A percentile compares a stretch with the other conserved stretches of the same genome.
Conservation (phyloP, 1,140 invertebrate species). For the Lethocerus indicus region DNA sequence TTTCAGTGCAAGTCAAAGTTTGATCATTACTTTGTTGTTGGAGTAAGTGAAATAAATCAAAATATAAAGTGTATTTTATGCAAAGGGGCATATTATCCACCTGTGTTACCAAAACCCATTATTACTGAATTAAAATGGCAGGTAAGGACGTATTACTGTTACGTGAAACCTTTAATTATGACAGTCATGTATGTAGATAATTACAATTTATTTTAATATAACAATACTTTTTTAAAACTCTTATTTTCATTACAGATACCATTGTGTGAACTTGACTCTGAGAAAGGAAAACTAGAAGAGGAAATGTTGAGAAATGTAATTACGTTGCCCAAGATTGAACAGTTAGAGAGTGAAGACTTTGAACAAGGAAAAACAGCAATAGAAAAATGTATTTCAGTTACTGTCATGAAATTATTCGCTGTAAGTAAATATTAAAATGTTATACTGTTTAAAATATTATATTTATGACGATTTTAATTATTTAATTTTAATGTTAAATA, state of each 20-base stretch:
- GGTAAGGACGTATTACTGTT: conserved; percentile 21
- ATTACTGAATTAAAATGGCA: conserved; percentile 48
- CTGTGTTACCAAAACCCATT: conserved; percentile 67
- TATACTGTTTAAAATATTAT: too few species aligned
- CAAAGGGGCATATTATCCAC: conserved; percentile 72
- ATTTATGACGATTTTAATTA: too few species aligned
- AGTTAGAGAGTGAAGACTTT: conserved; percentile 20
- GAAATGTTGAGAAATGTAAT: conserved; percentile 38
- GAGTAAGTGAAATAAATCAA: conserved; percentile 55
- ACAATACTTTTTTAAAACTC: neutral
- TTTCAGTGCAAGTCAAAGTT: conserved; percentile 44
- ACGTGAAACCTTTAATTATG: neutral
- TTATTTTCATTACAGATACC: conserved; percentile 40
- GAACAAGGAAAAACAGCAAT: conserved; percentile 33
- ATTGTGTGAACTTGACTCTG: conserved; percentile 60
- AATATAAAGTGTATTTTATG: conserved; percentile 68
- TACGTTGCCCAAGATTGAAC: conserved; percentile 14
- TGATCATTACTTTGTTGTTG: conserved; percentile 68
- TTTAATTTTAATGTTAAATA: too few species aligned
- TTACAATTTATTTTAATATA: too few species aligned
- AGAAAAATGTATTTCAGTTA: conserved; percentile 46
- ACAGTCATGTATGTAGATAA: too few species aligned
- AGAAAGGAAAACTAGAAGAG: conserved; percentile 70
- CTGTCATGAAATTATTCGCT: conserved; percentile 79
- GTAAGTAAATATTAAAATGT: conserved; percentile 39